Conservation (phyloP, 2,113 vertebrate genomes). For the Naja naja region DNA sequence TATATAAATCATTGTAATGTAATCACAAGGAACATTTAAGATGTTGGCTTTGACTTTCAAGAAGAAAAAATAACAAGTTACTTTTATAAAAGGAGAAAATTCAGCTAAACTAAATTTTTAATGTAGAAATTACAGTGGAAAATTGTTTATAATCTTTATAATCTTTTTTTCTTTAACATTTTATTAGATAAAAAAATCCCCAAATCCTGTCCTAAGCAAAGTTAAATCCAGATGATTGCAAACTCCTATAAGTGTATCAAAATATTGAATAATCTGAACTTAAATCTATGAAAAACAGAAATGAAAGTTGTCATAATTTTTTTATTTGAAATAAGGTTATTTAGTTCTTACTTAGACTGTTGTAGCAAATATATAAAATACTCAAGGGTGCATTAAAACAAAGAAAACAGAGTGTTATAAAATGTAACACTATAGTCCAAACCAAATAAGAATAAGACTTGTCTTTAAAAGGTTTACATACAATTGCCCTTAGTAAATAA, state of each 20-base stretch:
- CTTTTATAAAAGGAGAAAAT: background rate
- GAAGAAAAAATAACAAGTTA: background rate
- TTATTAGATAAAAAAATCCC: background rate
- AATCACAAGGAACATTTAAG: slow-evolving; percentile 31
- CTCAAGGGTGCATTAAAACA: background rate
- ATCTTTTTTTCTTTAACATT: background rate
- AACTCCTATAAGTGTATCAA: background rate
- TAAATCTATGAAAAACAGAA: background rate
- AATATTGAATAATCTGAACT: background rate
- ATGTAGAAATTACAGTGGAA: background rate
- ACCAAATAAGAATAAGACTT: background rate
- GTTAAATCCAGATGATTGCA: background rate
- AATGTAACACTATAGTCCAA: background rate
- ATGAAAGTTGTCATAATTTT: background rate
- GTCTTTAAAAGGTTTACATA: background rate
- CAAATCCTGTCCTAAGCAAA: background rate
- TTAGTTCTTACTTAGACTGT: background rate
- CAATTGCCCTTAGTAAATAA: background rate
- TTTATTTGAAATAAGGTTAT: background rate
- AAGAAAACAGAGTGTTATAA: background rate
- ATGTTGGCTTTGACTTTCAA: slow-evolving; percentile 4
- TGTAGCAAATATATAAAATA: background rate
- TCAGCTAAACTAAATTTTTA: background rate
- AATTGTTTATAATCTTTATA: background rate
- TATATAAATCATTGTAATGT: slow-evolving; percentile 33